Conservation (phyloP, 2,797 vertebrate species). For the Brachyrhaphis roseni region DNA sequence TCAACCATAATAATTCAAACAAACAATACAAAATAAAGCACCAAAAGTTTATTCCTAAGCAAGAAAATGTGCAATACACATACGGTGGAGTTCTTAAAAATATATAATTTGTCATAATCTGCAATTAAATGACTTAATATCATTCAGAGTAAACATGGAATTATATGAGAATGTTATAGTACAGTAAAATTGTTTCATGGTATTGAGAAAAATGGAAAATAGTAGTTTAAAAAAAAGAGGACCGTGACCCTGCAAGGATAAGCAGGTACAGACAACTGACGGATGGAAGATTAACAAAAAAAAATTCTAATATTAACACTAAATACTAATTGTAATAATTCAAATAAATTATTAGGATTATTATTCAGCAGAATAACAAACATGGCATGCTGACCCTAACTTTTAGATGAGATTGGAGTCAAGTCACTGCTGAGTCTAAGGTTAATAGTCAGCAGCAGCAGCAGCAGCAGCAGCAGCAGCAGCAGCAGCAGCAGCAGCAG, state of each 20-base stretch:
- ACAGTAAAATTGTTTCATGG: neutral
- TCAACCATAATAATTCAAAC: neutral
- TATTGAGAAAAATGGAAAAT: neutral
- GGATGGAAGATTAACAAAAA: neutral
- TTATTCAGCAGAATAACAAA: neutral
- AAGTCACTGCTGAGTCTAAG: neutral
- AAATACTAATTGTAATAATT: neutral
- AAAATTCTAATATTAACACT: neutral
- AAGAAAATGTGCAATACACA: neutral
- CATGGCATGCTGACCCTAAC: neutral
- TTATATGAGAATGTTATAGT: neutral
- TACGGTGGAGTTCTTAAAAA: neutral
- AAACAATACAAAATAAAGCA: neutral
- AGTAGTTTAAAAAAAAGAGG: neutral
- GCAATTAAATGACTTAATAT: neutral
- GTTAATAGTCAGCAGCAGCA: conserved; percentile 10
- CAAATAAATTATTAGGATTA: neutral
- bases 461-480: too few species aligned
- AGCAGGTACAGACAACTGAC: neutral
- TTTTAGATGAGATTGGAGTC: neutral
- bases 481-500: too few species aligned
- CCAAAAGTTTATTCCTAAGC: neutral
- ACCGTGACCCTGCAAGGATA: neutral
- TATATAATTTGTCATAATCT: neutral
- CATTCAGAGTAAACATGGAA: neutral